Evolutionary conservation across 2,888 invertebrate species (phyloP), one percentile per base, ranked within the genome.

Genomic region (Nomada hirtipes): DNA sequence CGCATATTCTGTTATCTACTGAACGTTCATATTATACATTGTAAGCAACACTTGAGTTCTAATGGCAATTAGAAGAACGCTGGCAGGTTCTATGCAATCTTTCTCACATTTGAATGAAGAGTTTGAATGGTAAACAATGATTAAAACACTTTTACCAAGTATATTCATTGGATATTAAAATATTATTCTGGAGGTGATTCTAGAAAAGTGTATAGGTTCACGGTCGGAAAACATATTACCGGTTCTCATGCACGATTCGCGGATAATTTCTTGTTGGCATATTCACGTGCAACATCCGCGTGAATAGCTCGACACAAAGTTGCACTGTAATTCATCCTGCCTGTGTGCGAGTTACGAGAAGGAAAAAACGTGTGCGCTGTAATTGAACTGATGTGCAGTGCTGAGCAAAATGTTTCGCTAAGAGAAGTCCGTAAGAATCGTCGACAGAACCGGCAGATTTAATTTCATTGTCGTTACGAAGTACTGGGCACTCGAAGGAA

Each of bases 221-320:
- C 4, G 36, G 36, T 7, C 36, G 36, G 0, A 36, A 1, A 36
- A 36, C 36, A 36, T 36, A 36, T 4, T 36, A 36, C 36, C 36
- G 7, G 7, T 7, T 36, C 0, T 36, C 36, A 36, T 7, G 36
- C 53, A 15, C 23, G 9, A 11, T 3, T 29, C 36, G 10, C 13
- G 53, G 13, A 23, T 26, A 57, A 36, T 29, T 47, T 42, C 53
- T 47, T 18, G 64, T 71, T 71, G n/a, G 64, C 55, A 50, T n/a
- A 70, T 64, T 64, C 76, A 76, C 76, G 76, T 64, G 76, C 50
- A 18, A 36, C 4, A 13, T 63, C 53, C 53, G 23, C 74, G 74
- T 74, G 74, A 53, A 72, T 63, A 23, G 18, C 4, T n/a, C 20
- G 47, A 4, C 4, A 15, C 44, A 44, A 61, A 20, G n/a, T 61